Evolutionary conservation across 2,113 vertebrate species (phyloP).

Genomic region (Leucopternis melanops): DNA sequence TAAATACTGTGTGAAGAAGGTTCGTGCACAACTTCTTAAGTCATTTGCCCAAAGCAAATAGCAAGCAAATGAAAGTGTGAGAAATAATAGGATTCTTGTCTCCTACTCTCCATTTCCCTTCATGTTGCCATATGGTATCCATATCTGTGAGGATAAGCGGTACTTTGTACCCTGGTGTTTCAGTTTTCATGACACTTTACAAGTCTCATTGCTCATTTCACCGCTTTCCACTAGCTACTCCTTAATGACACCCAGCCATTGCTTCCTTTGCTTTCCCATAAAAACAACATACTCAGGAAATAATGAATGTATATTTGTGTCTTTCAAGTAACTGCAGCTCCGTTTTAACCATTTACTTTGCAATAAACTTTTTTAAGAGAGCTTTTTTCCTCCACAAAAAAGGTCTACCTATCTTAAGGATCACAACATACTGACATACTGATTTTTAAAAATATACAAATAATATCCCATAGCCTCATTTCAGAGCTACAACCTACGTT

Average conservation of each 20-base stretch:
- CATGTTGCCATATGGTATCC: conserved; percentile 48
- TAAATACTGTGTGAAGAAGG: neutral
- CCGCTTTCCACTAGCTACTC: conserved; percentile 18
- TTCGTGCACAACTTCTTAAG: neutral
- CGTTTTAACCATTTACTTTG: conserved; percentile 33
- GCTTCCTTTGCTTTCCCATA: conserved; percentile 43
- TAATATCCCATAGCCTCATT: neutral
- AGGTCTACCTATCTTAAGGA: neutral
- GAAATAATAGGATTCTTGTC: conserved; percentile 30
- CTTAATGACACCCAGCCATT: conserved; percentile 48
- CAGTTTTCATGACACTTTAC: conserved; percentile 63
- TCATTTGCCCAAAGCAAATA: conserved; percentile 28
- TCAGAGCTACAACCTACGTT: neutral
- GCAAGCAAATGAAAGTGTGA: conserved; percentile 36
- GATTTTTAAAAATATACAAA: neutral
- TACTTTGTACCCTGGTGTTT: conserved; percentile 64
- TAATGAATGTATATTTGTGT: conserved; percentile 57
- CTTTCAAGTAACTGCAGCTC: conserved; percentile 58
- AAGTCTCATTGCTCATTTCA: conserved; percentile 65
- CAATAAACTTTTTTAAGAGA: conserved; percentile 54
- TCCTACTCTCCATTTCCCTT: neutral
- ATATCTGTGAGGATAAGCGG: conserved; percentile 46
- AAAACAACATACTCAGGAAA: conserved; percentile 50
- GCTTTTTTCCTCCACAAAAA: neutral
- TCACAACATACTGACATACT: neutral